phyloP scores from a whole-genome alignment of 2,113 vertebrate genomes.

The Zapus hudsonius region DNA sequence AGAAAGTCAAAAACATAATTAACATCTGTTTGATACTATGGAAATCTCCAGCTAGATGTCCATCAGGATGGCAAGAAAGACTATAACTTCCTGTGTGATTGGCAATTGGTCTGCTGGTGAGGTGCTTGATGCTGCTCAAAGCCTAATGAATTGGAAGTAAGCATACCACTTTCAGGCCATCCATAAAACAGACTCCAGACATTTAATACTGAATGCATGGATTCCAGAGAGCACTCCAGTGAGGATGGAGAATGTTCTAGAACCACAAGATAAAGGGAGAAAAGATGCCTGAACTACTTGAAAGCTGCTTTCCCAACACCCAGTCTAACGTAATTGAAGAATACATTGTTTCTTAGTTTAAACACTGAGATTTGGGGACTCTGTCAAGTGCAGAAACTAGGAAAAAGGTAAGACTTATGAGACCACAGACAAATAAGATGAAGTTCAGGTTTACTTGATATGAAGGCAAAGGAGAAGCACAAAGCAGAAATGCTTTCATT shows the following conservation, averaged over 20 bases:
- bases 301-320: background rate
- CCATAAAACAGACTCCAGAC: background rate
- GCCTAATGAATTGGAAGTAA: background rate
- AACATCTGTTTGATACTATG: background rate
- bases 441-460: background rate
- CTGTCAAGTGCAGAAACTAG: background rate
- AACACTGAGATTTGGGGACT: background rate
- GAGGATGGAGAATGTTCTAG: background rate
- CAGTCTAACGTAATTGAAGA: background rate
- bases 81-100: background rate
- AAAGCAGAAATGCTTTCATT: background rate
- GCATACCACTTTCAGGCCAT: background rate
- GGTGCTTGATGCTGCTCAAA: background rate
- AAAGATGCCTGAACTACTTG: background rate
- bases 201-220: background rate
- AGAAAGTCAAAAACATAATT: slow-evolving; percentile 7
- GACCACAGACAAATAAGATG: background rate
- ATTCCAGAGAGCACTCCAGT: background rate
- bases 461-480: background rate
- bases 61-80: background rate
- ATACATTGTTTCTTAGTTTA: background rate
- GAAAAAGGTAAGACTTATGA: background rate
- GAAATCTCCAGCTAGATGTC: background rate
- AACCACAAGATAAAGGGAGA: background rate
- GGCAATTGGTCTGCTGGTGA: background rate